Evolutionary conservation across 2,113 vertebrate species (phyloP).

Genomic region (Colius striatus): DNA sequence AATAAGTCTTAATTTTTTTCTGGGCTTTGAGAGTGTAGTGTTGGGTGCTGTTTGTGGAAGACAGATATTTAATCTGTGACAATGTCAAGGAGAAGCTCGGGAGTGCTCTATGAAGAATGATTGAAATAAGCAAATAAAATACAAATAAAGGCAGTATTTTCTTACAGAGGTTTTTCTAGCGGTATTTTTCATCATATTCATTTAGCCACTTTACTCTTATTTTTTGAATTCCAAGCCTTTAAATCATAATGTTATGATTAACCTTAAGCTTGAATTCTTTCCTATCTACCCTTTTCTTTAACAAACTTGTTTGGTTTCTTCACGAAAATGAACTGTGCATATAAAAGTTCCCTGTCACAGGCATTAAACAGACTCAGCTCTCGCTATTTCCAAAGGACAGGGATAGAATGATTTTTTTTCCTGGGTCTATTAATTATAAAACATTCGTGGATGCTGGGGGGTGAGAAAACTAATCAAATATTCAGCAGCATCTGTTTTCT

Average conservation of each 20-base stretch:
- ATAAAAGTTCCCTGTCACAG: neutral
- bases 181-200: neutral
- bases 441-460: slow-evolving; percentile 27
- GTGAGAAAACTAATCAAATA: slow-evolving; percentile 58
- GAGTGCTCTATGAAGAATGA: neutral
- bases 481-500: slow-evolving; percentile 57
- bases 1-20: neutral
- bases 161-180: neutral
- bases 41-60: neutral
- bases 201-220: neutral
- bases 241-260: neutral
- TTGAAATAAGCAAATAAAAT: neutral
- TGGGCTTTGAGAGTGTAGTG: neutral
- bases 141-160: neutral
- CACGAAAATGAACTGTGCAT: neutral
- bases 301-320: neutral
- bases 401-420: neutral
- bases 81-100: neutral
- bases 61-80: neutral
- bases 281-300: neutral
- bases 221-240: neutral
- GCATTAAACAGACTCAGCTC: neutral
- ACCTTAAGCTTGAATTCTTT: neutral
- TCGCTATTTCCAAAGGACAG: neutral
- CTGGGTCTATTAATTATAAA: slow-evolving; percentile 58